These are phyloP conservation scores for Drosophila albomicans DNA, from an alignment of 1,140 invertebrate genomes.

Conservation along the genomic window DNA sequence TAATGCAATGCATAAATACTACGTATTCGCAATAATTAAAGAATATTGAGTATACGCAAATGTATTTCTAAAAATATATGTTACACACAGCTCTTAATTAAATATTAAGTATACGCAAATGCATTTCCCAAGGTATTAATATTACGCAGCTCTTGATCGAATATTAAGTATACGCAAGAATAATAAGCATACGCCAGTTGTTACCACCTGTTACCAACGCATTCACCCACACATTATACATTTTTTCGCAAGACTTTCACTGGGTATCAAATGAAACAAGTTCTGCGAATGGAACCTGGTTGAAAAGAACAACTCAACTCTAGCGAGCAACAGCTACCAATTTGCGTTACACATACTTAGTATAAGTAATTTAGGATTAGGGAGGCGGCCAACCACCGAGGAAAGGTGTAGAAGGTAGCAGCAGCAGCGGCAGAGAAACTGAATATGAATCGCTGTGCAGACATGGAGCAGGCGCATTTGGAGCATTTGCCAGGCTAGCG, in stretches of 20 bases:
- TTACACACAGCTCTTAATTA: too few relatives aligned
- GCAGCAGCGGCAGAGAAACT: neutral
- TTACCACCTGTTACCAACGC: neutral
- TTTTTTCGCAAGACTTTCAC: neutral
- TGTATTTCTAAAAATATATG: too few relatives aligned
- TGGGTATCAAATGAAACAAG: neutral
- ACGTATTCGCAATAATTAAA: too few relatives aligned
- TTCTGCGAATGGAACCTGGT: slow-evolving; percentile 3
- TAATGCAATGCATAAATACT: too few relatives aligned
- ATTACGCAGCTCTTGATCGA: neutral
- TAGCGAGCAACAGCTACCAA: slow-evolving; percentile 21
- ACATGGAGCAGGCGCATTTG: slow-evolving; percentile 52
- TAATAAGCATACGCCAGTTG: neutral
- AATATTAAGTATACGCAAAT: too few relatives aligned
- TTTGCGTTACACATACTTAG: slow-evolving; percentile 12
- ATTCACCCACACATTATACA: neutral
- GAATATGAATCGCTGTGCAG: slow-evolving; percentile 42
- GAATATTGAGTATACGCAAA: too few relatives aligned
- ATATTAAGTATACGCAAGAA: neutral
- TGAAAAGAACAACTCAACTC: slow-evolving; percentile 17
- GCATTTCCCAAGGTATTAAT: neutral
- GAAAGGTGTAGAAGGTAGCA: neutral
- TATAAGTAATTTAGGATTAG: slow-evolving; percentile 18
- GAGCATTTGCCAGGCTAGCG: slow-evolving; percentile 21
- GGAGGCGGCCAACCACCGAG: neutral